phyloP scores from a whole-genome alignment of 2,797 vertebrate species.

The Dipus sagitta region DNA sequence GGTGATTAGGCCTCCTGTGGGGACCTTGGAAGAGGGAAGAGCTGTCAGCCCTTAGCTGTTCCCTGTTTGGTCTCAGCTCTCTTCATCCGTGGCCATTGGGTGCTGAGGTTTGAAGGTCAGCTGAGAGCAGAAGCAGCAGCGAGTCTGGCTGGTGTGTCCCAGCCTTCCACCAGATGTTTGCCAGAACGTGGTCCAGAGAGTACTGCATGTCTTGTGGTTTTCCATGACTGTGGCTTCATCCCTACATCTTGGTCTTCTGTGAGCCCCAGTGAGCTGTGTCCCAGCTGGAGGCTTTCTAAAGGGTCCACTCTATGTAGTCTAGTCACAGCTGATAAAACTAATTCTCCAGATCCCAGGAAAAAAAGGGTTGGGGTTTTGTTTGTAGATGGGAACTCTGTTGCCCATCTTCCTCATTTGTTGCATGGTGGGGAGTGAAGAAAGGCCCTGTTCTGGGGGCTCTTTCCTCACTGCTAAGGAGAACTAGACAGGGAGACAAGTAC shows the following conservation, averaged over 20 bases:
- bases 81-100: neutral
- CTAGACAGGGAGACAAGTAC: neutral
- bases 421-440: too few relatives aligned
- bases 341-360: neutral
- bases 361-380: too few relatives aligned
- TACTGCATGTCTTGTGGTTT: too few relatives aligned
- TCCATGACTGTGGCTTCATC: neutral
- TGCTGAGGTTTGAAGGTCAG: neutral
- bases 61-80: neutral
- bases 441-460: neutral
- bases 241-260: neutral
- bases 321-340: neutral
- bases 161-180: neutral
- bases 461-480: neutral
- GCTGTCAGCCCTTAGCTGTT: neutral
- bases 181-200: neutral
- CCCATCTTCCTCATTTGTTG: neutral
- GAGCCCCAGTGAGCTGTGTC: too few relatives aligned
- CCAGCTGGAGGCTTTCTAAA: neutral
- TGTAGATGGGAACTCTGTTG: neutral
- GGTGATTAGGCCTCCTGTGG: neutral
- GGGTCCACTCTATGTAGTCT: neutral
- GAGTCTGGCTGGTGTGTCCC: neutral
- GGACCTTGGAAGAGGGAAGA: neutral
- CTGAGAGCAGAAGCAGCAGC: rapidly evolving